Evolutionary conservation across 2,113 vertebrate species (phyloP).

Genomic region (Erinaceus europaeus): DNA sequence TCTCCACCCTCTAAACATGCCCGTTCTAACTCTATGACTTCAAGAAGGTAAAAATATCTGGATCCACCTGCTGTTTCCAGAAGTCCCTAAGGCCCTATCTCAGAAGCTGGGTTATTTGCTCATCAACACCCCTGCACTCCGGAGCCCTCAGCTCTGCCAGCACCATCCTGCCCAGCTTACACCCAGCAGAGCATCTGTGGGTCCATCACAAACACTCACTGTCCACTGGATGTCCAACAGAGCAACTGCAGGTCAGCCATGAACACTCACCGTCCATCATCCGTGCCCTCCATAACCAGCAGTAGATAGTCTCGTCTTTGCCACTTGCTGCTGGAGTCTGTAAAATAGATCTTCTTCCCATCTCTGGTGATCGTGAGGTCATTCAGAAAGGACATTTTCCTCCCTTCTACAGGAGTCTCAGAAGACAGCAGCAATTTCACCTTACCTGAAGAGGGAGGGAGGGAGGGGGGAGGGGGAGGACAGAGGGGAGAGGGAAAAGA

Average conservation of each 20-base stretch:
- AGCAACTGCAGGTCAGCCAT: too few species aligned
- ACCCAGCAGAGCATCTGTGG: too few species aligned
- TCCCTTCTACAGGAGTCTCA: constrained; percentile 85
- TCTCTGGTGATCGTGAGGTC: constrained; percentile 92
- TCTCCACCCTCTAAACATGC: too few species aligned
- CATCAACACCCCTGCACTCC: background rate
- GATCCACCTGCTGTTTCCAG: background rate
- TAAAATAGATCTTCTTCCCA: constrained; percentile 96
- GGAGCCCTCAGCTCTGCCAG: background rate
- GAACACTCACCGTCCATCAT: constrained; percentile 91
- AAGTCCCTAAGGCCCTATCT: background rate
- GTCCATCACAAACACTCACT: too few species aligned
- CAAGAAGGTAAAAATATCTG: background rate
- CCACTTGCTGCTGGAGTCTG: constrained; percentile 97
- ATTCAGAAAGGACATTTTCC: constrained; percentile 93
- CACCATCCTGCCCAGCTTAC: too few species aligned
- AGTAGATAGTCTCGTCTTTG: constrained; percentile 90
- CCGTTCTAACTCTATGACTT: background rate
- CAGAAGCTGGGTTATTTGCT: background rate
- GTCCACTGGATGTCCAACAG: too few species aligned
- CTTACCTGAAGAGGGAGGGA: constrained; percentile 82
- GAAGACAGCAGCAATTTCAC: constrained; percentile 84
- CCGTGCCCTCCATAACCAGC: constrained; percentile 94
- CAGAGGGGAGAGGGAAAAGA: background rate
- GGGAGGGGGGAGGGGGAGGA: background rate